A percentile compares a stretch with the other conserved stretches of the same genome.
These are phyloP conservation scores for Nothocercus nigrocapillus DNA, from an alignment of 2,113 vertebrate genomes.

Conservation along the genomic window DNA sequence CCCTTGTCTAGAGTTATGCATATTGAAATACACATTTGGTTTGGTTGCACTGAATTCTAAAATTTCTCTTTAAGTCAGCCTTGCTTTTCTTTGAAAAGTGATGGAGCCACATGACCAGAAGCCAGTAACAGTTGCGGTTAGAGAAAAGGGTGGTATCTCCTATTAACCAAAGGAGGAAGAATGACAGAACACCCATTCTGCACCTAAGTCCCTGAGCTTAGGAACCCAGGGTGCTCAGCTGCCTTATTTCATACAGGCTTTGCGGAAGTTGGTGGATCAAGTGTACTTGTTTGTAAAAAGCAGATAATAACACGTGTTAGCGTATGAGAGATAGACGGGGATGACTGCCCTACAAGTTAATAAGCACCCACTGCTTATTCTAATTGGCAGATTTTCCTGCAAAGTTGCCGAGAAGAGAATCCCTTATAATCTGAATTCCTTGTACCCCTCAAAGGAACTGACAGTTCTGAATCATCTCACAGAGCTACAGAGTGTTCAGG, in stretches of 20 bases:
- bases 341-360: not conserved
- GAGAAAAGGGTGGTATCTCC: not conserved
- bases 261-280: not conserved
- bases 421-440: not conserved
- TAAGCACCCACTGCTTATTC: not conserved
- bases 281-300: not conserved
- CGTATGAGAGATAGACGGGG: not conserved
- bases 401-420: not conserved
- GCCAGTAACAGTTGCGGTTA: not conserved
- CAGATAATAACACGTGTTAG: not conserved
- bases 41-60: not conserved
- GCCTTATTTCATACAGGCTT: not conserved
- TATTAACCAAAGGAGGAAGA: not conserved
- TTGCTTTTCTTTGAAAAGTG: not conserved
- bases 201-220: not conserved
- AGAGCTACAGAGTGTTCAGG: accelerated
- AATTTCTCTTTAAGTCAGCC: not conserved
- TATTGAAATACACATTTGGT: not conserved
- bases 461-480: not conserved
- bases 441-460: not conserved
- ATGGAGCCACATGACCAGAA: not conserved
- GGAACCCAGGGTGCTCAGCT: not conserved
- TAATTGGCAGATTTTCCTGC: not conserved
- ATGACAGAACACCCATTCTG: not conserved
- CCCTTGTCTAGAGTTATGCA: not conserved